Evolutionary conservation across 1,140 invertebrate genomes (phyloP), one percentile per base, ranked within the genome.

Genomic region (Ips nitidus): DNA sequence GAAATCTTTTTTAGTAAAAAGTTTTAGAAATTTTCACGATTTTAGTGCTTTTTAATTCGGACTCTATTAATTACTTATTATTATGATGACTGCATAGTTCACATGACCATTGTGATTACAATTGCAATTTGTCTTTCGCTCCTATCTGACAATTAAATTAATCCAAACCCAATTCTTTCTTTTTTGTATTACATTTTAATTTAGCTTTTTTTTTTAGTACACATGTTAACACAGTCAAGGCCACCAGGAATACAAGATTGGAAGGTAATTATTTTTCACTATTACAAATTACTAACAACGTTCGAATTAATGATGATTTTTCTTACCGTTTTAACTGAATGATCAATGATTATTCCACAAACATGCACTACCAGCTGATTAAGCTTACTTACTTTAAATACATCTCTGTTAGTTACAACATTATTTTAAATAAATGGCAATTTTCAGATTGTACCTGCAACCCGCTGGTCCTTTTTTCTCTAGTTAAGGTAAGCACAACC

Each of bases 351-450:
- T 69, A 66, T 71, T 70, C 37, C 52, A 41, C 50, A 6, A 52
- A 66, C 69, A 71, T 71, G 69, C 69, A 71, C 69, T 71, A 71
- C 69, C 68, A 70, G 66, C 68, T 70, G 68, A 70, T 55, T 37
- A 55, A 5, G 36, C 45, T 47, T 22, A 22, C 0, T 22, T 22
- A 22, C 22, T 22, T 22, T 22, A 22, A 22, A 22, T 22, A 22
- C 22, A 22, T 22, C 22, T 22, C 22, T 22, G 22, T 22, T 22
- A 22, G 22, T 22, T 22, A 22, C 22, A 22, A 0, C 22, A 22
- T 22, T 22, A 22, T 22, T 22, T 22, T 22, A 22, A 22, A 22
- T 22, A 22, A 22, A 22, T 22, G 22, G 22, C 22, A 22, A 22
- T 22, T 22, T 22, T 22, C 22, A 22, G 22, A 22, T 22, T 22